Evolutionary conservation across 2,113 vertebrate genomes (phyloP), one percentile per base, ranked within the genome.

Genomic region (Dromas ardeola): DNA sequence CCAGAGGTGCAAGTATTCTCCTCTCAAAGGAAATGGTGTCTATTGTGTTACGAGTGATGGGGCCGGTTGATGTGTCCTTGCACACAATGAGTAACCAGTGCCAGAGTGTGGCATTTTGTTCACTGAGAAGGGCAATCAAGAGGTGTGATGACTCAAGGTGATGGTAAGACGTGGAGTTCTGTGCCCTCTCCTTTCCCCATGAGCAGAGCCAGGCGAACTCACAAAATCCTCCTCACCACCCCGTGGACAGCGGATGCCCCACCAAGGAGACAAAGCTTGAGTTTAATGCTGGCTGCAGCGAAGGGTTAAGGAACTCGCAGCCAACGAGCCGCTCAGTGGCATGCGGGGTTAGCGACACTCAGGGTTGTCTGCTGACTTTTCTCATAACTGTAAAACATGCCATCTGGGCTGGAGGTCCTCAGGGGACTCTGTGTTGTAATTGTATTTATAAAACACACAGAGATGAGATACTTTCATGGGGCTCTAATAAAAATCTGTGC

Each of bases 341-440:
- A 91, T 65, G 65, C 5, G 25, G 80, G 95, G 59, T 91, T 93
- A 43, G 80, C 2, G 59, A 78, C 90, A 91, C 13, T 58, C 8
- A 5, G 69, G 70, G 45, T 9, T 85, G 70, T 56, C 85, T 83
- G 72, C 78, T 70, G 81, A 74, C 50, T 87, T 92, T 86, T 84
- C 90, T 85, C 87, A 58, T 52, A 62, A 30, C 87, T 91, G 66
- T 74, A 85, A 81, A 81, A 49, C 45, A 20, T 78, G 93, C 87
- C 93, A 88, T 85, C 83, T 95, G 95, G 80, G 83, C 84, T 91
- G 79, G 50, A 84, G 77, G 32, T 91, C 93, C 92, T 83, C 42
- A 4, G 86, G 86, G 92, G 69, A 71, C 81, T 7, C 4, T 13
- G 32, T 14, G 32, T 43, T 81, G 65, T 72, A 58, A 69, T 63